Evolutionary conservation across 2,113 vertebrate species (phyloP), one percentile per base, ranked within the genome.

Genomic region (Seriola quinqueradiata): DNA sequence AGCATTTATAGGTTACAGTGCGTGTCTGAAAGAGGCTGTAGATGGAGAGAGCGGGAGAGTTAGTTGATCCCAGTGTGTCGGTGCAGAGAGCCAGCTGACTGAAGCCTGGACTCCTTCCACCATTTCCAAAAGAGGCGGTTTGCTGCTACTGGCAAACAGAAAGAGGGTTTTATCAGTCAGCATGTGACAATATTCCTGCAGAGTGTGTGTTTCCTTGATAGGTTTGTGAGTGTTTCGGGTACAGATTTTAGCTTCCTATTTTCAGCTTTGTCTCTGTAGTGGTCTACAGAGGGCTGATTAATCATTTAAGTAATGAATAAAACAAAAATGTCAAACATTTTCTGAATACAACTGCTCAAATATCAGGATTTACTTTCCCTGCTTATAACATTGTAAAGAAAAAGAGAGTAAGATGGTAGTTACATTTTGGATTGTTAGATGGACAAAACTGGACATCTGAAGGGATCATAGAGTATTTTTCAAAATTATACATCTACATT

Each of bases 51-150:
- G 42, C 65, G 50, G 74, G 4, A 67, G 21, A 57, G 71, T 54
- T n/a, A 44, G 65, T 50, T 57, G 61, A 66, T 81, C 28, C 36
- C 19, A 4, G 70, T 16, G 75, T 52, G 60, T 59, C 16, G 2
- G 52, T 12, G 66, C 48, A 44, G 25, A 66, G 69, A 72, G 66
- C 66, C 76, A 79, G 58, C 42, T 32, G 66, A 73, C 46, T 64
- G 55, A 67, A 69, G 82, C 32, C 23, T 85, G 84, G 72, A 80
- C 81, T 48, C 25, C 68, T 72, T 81, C 81, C 84, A 88, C 57
- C 34, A n/a, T 42, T 74, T 81, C 82, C 76, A 82, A 82, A 85
- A 70, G 58, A 86, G 83, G 74, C 28, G 7, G 74, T 75, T 68
- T 67, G 75, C 83, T 70, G 65, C 70, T 72, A 48, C 74, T 70